Evolutionary conservation across 2,797 vertebrate species (phyloP).

Genomic region (Pipistrellus nathusii): DNA sequence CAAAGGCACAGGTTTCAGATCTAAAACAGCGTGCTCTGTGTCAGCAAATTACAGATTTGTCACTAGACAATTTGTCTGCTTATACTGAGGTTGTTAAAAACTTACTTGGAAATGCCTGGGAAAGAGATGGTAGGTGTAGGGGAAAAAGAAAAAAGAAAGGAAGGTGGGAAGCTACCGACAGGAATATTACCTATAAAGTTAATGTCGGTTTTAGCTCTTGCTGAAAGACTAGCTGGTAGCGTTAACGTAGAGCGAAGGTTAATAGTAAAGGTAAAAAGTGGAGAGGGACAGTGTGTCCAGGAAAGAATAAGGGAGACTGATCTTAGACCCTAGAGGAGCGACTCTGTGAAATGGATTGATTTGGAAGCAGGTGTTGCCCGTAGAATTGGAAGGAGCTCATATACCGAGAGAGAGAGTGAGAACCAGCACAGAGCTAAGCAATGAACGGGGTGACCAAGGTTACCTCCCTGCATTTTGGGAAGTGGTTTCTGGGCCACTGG

Average conservation of each 20-base stretch:
- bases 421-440: not conserved
- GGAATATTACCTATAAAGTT: conserved; percentile 42
- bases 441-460: not conserved
- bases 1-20: not conserved
- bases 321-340: not conserved
- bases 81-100: conserved; percentile 32
- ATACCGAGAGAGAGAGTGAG: not conserved
- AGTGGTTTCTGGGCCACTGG: not conserved
- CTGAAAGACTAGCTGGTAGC: not conserved
- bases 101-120: conserved; percentile 21
- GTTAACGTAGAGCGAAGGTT: conserved; percentile 39
- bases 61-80: not conserved
- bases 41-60: conserved; percentile 37
- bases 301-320: not conserved
- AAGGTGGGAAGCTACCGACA: not conserved
- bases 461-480: conserved; percentile 1
- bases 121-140: conserved; percentile 24
- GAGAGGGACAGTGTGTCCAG: not conserved
- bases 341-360: not conserved
- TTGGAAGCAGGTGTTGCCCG: conserved; percentile 7
- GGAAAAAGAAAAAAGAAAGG: not conserved
- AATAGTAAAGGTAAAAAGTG: not conserved
- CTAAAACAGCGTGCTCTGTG: conserved; percentile 14
- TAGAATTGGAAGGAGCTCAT: not conserved
- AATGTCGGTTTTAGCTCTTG: conserved; percentile 32